Percentiles rank a stretch among this genome's conserved stretches.
These are phyloP conservation scores for Brassicogethes aeneus DNA, from an alignment of 2,888 invertebrate species.

Conservation along the genomic window DNA sequence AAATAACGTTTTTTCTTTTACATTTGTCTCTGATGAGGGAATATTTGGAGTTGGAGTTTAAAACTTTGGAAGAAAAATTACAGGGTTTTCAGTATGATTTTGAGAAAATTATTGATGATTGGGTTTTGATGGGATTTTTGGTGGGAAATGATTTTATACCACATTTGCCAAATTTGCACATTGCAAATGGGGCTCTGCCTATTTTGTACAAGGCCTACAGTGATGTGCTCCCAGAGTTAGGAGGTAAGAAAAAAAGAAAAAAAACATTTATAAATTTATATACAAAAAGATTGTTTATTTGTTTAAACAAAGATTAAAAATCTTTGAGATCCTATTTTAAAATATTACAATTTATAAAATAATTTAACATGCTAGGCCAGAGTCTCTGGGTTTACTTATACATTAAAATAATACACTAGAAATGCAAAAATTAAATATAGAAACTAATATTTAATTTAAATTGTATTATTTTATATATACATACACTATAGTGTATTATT, in stretches of 20 bases:
- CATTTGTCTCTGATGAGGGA: conserved; percentile 88
- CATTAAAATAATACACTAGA: too few species aligned
- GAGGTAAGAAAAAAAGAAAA: conserved; percentile 66
- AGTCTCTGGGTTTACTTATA: too few species aligned
- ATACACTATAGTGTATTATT: too few species aligned
- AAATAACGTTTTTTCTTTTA: conserved; percentile 85
- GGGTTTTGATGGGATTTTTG: conserved; percentile 95
- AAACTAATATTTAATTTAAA: too few species aligned
- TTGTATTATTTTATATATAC: too few species aligned
- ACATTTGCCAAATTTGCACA: conserved; percentile 89
- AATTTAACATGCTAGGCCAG: too few species aligned
- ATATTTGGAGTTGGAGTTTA: conserved; percentile 88
- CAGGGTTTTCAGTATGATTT: conserved; percentile 67
- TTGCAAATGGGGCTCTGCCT: conserved; percentile 81
- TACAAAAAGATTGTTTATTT: too few species aligned
- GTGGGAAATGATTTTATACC: conserved; percentile 99
- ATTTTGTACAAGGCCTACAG: conserved; percentile 82
- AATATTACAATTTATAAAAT: too few species aligned
- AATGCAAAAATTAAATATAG: too few species aligned
- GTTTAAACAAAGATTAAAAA: too few species aligned
- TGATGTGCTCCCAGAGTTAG: conserved; percentile 72
- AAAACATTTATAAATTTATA: conserved; percentile 3
- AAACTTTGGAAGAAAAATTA: conserved; percentile 54
- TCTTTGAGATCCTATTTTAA: too few species aligned
- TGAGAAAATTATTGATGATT: conserved; percentile 92